Conservation (phyloP, 2,797 vertebrate genomes). For the Alectoris magna region DNA sequence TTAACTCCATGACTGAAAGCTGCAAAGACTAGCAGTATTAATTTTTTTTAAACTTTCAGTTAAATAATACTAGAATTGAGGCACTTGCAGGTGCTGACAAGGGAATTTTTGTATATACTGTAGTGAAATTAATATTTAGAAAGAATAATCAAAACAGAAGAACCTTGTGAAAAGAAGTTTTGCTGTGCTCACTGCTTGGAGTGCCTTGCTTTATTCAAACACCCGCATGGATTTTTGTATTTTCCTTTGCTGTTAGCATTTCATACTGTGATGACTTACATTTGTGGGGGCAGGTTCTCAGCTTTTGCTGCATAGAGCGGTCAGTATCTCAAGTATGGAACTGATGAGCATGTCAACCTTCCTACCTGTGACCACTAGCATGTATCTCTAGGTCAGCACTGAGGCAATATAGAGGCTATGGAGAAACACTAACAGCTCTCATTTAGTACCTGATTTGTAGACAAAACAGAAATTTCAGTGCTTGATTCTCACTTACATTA, state of each 20-base stretch:
- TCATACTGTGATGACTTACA: background rate
- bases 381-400: fast-evolving
- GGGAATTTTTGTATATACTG: background rate
- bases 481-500: background rate
- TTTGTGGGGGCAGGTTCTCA: conserved; percentile 17
- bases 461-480: background rate
- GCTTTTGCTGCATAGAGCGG: background rate
- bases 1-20: background rate
- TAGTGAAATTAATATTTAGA: background rate
- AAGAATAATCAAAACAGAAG: background rate
- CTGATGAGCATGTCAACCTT: background rate
- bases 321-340: background rate
- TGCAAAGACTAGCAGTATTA: background rate
- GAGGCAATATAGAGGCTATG: background rate
- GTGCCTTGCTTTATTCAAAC: conserved; percentile 12
- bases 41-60: background rate
- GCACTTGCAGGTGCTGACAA: conserved; percentile 35
- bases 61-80: background rate
- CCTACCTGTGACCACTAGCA: background rate
- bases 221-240: conserved; percentile 9
- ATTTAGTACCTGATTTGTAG: background rate
- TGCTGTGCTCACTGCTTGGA: conserved; percentile 43
- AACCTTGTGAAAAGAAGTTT: conserved; percentile 26
- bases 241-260: conserved; percentile 2
- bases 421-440: background rate